Conservation (phyloP, 2,888 invertebrate species). For the Tipula unca region DNA sequence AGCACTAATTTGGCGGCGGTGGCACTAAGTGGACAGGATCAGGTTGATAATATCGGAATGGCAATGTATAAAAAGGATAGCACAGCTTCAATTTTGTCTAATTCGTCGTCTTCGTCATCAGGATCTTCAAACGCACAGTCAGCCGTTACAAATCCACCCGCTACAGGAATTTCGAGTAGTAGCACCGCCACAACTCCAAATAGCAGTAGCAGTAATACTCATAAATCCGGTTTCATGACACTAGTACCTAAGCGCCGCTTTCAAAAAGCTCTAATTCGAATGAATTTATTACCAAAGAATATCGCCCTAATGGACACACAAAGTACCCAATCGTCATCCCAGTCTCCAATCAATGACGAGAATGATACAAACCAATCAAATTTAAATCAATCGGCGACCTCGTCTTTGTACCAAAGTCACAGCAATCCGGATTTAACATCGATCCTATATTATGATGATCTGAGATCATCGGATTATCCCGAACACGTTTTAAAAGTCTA, state of each 20-base stretch:
- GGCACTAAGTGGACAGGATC: neutral
- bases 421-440: constrained; percentile 83
- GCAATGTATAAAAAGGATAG: constrained; percentile 18
- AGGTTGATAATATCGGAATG: constrained; percentile 10
- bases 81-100: constrained; percentile 51
- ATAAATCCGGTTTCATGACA: constrained; percentile 80
- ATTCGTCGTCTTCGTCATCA: constrained; percentile 33
- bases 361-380: constrained; percentile 45
- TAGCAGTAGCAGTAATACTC: constrained; percentile 32
- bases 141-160: neutral
- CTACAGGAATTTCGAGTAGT: neutral
- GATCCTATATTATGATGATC: constrained; percentile 66
- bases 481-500: constrained; percentile 96
- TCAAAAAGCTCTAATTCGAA: constrained; percentile 77
- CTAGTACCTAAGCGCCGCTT: constrained; percentile 75
- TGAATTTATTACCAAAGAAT: constrained; percentile 83
- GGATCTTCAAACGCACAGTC: neutral
- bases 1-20: constrained; percentile 26
- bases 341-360: neutral
- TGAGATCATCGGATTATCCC: constrained; percentile 74
- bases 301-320: constrained; percentile 45
- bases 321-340: constrained; percentile 18
- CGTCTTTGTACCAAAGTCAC: constrained; percentile 67
- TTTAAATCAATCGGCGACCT: constrained; percentile 37
- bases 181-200: constrained; percentile 24